phyloP scores from a whole-genome alignment of 2,797 vertebrate species.

The Liasis olivaceus region DNA sequence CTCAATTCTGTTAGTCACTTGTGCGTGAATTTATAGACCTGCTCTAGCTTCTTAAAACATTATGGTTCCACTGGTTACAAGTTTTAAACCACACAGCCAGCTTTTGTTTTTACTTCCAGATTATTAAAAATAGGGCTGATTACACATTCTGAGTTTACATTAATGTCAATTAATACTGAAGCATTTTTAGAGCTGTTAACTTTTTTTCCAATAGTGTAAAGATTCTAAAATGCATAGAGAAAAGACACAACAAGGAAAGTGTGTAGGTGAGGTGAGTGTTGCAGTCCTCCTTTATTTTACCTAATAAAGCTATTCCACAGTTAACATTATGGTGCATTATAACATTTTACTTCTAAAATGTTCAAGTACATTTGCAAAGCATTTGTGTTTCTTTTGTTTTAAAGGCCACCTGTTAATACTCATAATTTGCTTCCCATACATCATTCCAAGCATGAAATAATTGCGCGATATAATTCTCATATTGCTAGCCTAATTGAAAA shows the following conservation, averaged over 20 bases:
- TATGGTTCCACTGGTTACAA: background rate
- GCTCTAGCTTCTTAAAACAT: background rate
- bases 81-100: background rate
- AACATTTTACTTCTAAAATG: conserved; percentile 54
- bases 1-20: conserved; percentile 43
- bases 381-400: conserved; percentile 17
- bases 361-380: conserved; percentile 44
- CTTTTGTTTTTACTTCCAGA: conserved; percentile 48
- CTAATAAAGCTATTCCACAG: conserved; percentile 37
- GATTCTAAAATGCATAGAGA: conserved; percentile 23
- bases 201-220: conserved; percentile 28
- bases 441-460: conserved; percentile 31
- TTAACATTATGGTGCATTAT: conserved; percentile 52
- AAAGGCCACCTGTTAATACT: conserved; percentile 37
- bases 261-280: conserved; percentile 20
- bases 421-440: conserved; percentile 20
- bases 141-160: conserved; percentile 66
- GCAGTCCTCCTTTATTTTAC: conserved; percentile 44
- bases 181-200: conserved; percentile 44
- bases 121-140: conserved; percentile 50
- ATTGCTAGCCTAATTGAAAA: conserved; percentile 58
- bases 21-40: conserved; percentile 36
- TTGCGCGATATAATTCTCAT: conserved; percentile 32
- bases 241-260: background rate
- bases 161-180: conserved; percentile 41